Conservation (phyloP, 1,140 invertebrate genomes). For the Drosophila melanica region DNA sequence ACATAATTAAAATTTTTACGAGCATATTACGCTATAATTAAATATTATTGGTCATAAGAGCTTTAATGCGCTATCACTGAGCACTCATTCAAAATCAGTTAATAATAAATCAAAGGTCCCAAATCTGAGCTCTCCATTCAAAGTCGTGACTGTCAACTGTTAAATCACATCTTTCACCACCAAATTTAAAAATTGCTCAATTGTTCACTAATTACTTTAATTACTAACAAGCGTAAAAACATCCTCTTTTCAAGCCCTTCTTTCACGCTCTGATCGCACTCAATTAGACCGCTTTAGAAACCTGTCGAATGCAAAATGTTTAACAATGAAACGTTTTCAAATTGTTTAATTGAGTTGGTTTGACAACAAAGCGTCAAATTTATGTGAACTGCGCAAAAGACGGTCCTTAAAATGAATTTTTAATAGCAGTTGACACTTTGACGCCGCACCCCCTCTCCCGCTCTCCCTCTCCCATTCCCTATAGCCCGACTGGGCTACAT, state of each 20-base stretch:
- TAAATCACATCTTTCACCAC: background rate
- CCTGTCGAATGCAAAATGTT: slow-evolving; percentile 24
- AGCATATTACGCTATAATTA: background rate
- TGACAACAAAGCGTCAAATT: slow-evolving; percentile 50
- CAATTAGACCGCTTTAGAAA: slow-evolving; percentile 35
- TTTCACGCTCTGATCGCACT: slow-evolving; percentile 5
- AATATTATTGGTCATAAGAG: background rate
- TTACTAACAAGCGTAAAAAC: slow-evolving; percentile 15
- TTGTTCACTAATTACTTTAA: slow-evolving; percentile 38
- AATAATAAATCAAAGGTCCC: too few relatives aligned
- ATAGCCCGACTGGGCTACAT: too few relatives aligned
- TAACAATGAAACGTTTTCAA: slow-evolving; percentile 25
- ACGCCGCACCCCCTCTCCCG: background rate
- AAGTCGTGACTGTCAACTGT: background rate
- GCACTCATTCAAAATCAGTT: too few relatives aligned
- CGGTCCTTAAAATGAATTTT: slow-evolving; percentile 62
- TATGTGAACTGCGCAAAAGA: slow-evolving; percentile 34
- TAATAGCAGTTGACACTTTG: slow-evolving; percentile 71
- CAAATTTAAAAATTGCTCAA: slow-evolving; percentile 32
- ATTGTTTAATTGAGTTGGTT: slow-evolving; percentile 57
- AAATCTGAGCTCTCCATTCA: too few relatives aligned
- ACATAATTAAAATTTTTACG: background rate
- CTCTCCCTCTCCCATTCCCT: background rate
- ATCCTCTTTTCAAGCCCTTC: slow-evolving; percentile 2
- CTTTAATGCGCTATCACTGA: too few relatives aligned